A percentile compares a stretch with the other conserved stretches of the same genome.
These are phyloP conservation scores for Ciconia boyciana DNA, from an alignment of 2,113 vertebrate genomes.

Conservation along the genomic window DNA sequence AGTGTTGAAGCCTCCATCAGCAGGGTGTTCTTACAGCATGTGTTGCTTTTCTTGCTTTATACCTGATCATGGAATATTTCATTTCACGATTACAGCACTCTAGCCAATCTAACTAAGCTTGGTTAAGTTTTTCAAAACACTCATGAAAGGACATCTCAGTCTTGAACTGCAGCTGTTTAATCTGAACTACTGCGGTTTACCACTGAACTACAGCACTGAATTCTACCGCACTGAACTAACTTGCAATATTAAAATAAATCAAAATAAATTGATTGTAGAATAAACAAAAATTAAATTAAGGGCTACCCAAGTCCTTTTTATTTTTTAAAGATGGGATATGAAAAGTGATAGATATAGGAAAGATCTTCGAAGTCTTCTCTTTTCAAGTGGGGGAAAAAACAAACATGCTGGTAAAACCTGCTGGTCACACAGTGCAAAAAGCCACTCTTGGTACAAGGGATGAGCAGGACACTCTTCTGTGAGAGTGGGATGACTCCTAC, in stretches of 20 bases:
- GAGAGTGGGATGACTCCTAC: background rate
- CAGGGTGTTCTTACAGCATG: rapidly evolving
- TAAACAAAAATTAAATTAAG: background rate
- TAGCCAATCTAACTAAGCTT: background rate
- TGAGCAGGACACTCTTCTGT: background rate
- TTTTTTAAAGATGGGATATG: background rate
- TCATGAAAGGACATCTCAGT: background rate
- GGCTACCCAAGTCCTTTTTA: background rate
- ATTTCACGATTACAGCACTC: background rate
- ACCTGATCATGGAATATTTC: background rate
- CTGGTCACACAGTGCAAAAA: background rate
- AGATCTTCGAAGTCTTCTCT: background rate
- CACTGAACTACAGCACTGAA: background rate
- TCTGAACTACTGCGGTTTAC: background rate
- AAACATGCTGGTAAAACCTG: background rate
- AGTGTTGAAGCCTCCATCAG: background rate
- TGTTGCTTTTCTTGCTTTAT: background rate
- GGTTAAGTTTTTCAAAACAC: background rate
- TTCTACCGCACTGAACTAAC: background rate
- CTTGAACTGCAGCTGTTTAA: background rate
- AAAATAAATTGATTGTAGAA: background rate
- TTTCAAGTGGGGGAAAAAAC: background rate
- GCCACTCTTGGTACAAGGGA: background rate
- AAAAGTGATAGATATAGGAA: background rate
- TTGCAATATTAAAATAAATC: background rate